Conservation (phyloP, 2,888 invertebrate genomes). For the Gnatocerus cornutus region DNA sequence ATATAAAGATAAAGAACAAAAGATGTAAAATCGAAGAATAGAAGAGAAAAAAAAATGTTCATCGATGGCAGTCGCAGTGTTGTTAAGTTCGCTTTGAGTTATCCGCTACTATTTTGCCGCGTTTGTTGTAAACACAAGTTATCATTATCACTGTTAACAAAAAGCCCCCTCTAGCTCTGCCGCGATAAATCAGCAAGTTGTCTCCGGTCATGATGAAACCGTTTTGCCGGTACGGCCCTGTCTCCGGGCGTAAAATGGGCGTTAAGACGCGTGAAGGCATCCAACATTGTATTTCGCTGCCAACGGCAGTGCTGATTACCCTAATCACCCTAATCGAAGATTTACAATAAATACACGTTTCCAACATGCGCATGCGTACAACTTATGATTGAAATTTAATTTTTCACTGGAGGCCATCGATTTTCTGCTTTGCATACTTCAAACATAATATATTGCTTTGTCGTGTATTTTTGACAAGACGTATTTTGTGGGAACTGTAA, state of each 20-base stretch:
- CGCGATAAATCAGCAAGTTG: constrained; percentile 15
- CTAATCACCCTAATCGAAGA: constrained; percentile 66
- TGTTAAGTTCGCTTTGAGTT: no score
- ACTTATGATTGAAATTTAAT: constrained; percentile 63
- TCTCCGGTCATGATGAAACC: constrained; percentile 5
- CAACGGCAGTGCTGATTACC: constrained; percentile 60
- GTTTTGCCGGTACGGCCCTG: constrained; percentile 34
- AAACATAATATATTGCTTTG: constrained; percentile 57
- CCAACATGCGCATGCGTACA: constrained; percentile 55
- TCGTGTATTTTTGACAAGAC: constrained; percentile 57
- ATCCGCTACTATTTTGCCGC: no score
- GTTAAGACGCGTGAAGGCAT: constrained; percentile 47
- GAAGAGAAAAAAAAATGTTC: no score
- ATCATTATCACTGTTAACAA: no score
- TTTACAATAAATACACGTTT: constrained; percentile 57
- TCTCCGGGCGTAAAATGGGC: constrained; percentile 42
- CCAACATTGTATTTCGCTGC: constrained; percentile 41
- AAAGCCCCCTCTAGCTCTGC: neutral
- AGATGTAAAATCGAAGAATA: no score
- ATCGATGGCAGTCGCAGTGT: no score
- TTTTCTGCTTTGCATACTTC: constrained; percentile 60
- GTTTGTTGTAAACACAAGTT: no score
- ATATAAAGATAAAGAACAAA: no score
- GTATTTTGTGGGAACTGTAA: constrained; percentile 52
- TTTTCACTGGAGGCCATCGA: constrained; percentile 62